Base-by-base conservation (phyloP, 1,140 invertebrate genomes). In the Drosophila rufa region DNA sequence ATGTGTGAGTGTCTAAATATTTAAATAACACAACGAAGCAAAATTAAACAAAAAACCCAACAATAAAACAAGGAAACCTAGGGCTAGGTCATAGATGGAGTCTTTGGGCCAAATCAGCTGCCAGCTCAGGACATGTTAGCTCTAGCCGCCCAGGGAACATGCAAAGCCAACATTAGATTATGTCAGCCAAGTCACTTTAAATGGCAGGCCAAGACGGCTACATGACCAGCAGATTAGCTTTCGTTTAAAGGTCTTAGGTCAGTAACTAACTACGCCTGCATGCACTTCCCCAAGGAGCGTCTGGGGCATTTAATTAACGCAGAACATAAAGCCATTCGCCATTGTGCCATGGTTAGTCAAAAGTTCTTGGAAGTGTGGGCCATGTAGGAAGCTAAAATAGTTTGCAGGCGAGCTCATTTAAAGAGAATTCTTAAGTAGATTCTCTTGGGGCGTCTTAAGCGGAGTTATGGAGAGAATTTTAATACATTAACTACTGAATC, bases 131-230 rank as follows among this genome's bases (percentile, higher is more conserved):
- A 59, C 55, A 66, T 76, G 50, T 51, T 73, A 74, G 38, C 70
- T 51, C 67, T 59, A 42, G 36, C 33, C 19, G 4, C 17, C 7
- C 8, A 1, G 1, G 36, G 30, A 53, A 76, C 74, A 77, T 77
- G 75, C 75, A 69, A 77, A 77, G 74, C 56, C 75, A 60, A 56
- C 75, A 77, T 77, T 77, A 77, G 75, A 77, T 70, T 59, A 53
- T 73, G 69, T 73, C 69, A 73, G 67, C 53, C 68, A 59, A 58
- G 27, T 73, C 55, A 73, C 69, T 73, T 73, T 71, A 73, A 73
- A 40, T 73, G 68, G 67, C 55, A 59, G 67, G 45, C 53, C 67
- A 73, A 42, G 67, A 73, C 53, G 69, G 46, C 53, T 17, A 73
- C 53, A 73, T 73, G 69, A 71, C 69, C 69, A 73, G 69, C 53